Evolutionary conservation across 1,140 invertebrate genomes (phyloP).

Genomic region (Papilio dardanus): DNA sequence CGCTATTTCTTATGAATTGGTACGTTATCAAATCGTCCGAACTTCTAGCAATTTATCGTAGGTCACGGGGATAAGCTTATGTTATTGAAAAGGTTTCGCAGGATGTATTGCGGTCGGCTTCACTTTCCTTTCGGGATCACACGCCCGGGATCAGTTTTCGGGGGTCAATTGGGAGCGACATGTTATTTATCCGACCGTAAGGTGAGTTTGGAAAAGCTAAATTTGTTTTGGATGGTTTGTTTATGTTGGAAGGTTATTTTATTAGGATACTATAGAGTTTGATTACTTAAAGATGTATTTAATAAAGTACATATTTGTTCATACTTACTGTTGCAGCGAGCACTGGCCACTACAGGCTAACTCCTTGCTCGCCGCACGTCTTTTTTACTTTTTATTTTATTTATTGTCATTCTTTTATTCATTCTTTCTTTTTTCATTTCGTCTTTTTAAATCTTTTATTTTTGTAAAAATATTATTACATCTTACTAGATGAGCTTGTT

Average conservation of each 20-base stretch:
- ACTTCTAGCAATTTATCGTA: conserved; percentile 62
- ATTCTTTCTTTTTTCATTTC: too few species aligned
- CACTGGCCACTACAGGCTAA: too few species aligned
- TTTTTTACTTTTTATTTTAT: too few species aligned
- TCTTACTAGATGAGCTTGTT: too few species aligned
- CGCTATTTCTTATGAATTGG: conserved; percentile 44
- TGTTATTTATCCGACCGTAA: conserved; percentile 37
- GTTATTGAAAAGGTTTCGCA: conserved; percentile 71
- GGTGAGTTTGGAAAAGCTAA: conserved; percentile 1
- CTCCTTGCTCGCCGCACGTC: too few species aligned
- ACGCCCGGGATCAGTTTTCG: conserved; percentile 56
- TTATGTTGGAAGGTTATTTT: neutral
- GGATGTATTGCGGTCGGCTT: conserved; percentile 58
- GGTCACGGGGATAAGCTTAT: conserved; percentile 54
- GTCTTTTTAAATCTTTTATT: too few species aligned
- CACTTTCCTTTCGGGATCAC: conserved; percentile 47
- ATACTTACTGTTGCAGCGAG: too few species aligned
- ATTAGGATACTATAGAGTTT: neutral
- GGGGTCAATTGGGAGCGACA: conserved; percentile 54
- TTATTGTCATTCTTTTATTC: too few species aligned
- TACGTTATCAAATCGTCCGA: conserved; percentile 42
- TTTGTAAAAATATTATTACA: too few species aligned
- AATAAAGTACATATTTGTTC: neutral
- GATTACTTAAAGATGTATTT: too few species aligned
- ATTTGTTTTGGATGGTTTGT: conserved; percentile 27